Conservation (phyloP, 1,140 invertebrate genomes). For the Stenopsyche tienmushanensis region DNA sequence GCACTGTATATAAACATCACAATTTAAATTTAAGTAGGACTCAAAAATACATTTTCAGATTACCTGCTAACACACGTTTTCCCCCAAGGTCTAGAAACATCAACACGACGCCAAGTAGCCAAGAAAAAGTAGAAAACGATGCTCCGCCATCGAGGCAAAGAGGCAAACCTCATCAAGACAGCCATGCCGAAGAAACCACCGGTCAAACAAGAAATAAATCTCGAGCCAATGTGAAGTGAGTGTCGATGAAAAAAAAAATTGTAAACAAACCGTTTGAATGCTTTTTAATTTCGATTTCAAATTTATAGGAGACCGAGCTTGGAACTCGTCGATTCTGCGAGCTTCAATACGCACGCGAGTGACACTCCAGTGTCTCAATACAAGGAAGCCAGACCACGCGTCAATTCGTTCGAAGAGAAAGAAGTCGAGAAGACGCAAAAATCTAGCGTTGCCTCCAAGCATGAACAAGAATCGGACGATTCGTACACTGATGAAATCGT, state of each 20-base stretch:
- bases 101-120: conserved; percentile 47
- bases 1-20: no score
- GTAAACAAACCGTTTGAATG: neutral
- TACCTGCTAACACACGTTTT: conserved; percentile 77
- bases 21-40: no score
- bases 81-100: conserved; percentile 69
- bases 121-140: conserved; percentile 46
- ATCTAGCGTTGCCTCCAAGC: conserved; percentile 33
- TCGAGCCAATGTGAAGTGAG: conserved; percentile 53
- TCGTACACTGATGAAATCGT: conserved; percentile 29
- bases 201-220: conserved; percentile 53
- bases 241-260: neutral
- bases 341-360: conserved; percentile 71
- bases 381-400: conserved; percentile 46
- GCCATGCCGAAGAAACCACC: conserved; percentile 52
- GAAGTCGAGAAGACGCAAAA: conserved; percentile 24
- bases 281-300: neutral
- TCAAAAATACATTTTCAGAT: conserved; percentile 51
- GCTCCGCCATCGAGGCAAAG: conserved; percentile 45
- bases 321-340: conserved; percentile 76
- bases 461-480: conserved; percentile 41
- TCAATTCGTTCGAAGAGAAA: conserved; percentile 25
- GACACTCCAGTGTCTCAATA: conserved; percentile 51
- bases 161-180: conserved; percentile 52
- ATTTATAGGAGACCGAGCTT: conserved; percentile 64